Percentiles rank a stretch among this genome's conserved stretches.
phyloP scores from a whole-genome alignment of 2,888 invertebrate species.

The Melieria omissa region DNA sequence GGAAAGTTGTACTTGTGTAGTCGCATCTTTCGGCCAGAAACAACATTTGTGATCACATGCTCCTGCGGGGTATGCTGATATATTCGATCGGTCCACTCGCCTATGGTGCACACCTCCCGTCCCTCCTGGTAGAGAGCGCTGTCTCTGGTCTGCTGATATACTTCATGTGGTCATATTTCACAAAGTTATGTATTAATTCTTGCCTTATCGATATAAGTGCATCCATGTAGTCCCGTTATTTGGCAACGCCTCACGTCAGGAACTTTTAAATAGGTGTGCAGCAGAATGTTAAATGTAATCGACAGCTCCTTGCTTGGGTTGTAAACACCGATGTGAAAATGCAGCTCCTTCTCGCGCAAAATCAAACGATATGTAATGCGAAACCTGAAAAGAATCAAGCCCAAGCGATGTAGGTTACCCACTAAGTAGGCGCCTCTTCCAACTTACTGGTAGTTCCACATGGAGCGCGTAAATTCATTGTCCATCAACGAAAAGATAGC shows the following conservation, averaged over 20 bases:
- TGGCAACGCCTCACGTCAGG: constrained; percentile 92
- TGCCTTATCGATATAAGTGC: constrained; percentile 90
- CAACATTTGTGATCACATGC: constrained; percentile 92
- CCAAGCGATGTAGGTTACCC: not conserved
- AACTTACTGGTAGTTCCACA: constrained; percentile 93
- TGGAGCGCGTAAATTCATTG: constrained; percentile 89
- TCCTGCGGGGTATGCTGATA: constrained; percentile 94
- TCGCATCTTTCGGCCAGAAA: constrained; percentile 90
- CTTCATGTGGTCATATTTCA: not conserved
- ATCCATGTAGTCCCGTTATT: constrained; percentile 91
- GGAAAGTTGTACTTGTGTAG: constrained; percentile 95
- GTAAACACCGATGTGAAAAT: constrained; percentile 92
- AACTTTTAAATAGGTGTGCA: constrained; percentile 97
- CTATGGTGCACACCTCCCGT: constrained; percentile 88
- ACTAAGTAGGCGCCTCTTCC: not conserved
- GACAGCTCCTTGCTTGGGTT: constrained; percentile 93
- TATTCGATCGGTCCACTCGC: constrained; percentile 93
- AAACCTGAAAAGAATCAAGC: constrained; percentile 71
- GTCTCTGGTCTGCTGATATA: constrained; percentile 76
- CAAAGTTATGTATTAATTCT: constrained; percentile 32
- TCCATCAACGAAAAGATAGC: constrained; percentile 93
- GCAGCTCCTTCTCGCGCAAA: constrained; percentile 89
- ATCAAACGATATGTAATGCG: constrained; percentile 92
- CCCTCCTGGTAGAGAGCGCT: constrained; percentile 89
- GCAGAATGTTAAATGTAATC: constrained; percentile 89